Conservation (phyloP, 1,140 invertebrate genomes). For the Artemia franciscana region DNA sequence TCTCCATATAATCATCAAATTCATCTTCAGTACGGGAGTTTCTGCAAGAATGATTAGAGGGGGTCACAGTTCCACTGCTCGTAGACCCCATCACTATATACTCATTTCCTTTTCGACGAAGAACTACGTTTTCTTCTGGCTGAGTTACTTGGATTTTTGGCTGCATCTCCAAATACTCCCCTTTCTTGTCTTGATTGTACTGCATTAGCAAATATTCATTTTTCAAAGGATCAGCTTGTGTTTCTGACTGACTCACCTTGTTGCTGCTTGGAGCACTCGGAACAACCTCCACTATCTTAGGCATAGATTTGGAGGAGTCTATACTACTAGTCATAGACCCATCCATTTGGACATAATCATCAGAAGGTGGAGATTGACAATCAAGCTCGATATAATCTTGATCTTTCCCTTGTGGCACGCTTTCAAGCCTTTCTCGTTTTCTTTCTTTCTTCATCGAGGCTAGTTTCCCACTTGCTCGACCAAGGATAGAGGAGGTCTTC, state of each 20-base stretch:
- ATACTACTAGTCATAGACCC: not conserved
- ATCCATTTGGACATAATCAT: slow-evolving; percentile 3
- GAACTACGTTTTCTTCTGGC: slow-evolving; percentile 1
- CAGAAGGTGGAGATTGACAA: slow-evolving; percentile 1
- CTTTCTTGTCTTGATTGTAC: not conserved
- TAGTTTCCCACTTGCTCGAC: slow-evolving; percentile 3
- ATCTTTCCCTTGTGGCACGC: slow-evolving; percentile 10
- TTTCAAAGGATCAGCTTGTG: not conserved
- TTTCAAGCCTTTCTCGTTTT: slow-evolving; percentile 7
- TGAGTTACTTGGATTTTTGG: slow-evolving; percentile 3
- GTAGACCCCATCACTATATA: slow-evolving; percentile 6
- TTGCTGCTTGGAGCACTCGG: not conserved
- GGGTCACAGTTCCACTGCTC: slow-evolving; percentile 2
- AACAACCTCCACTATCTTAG: not conserved
- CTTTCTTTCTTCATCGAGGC: slow-evolving; percentile 3
- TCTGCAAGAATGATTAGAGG: slow-evolving; percentile 2
- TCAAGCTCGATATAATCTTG: slow-evolving; percentile 9
- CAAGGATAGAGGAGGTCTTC: not conserved
- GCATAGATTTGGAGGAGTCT: not conserved
- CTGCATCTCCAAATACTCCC: not conserved
- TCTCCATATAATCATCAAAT: slow-evolving; percentile 9
- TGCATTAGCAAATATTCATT: not conserved
- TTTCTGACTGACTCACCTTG: slow-evolving; percentile 2
- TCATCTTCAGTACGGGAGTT: slow-evolving; percentile 9
- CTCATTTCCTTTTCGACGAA: not conserved